Percentiles rank a stretch among this genome's conserved stretches.
Evolutionary conservation across 2,113 vertebrate species (phyloP).

Genomic region (Oryzias celebensis): DNA sequence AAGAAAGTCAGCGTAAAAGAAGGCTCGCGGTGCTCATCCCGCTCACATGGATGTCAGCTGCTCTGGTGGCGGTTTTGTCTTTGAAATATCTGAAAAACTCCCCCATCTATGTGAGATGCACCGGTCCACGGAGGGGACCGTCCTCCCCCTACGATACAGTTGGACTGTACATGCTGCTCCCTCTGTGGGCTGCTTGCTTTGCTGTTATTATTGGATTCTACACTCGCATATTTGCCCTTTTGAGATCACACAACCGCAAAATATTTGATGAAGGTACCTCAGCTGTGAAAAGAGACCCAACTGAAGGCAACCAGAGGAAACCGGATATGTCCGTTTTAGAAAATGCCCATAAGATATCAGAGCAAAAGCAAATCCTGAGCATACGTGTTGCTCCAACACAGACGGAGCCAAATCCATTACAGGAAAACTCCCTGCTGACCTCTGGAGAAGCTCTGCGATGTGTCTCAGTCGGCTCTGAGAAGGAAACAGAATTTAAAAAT

Average conservation of each 20-base stretch:
- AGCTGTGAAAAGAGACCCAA: conserved; percentile 10
- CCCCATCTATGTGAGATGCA: conserved; percentile 64
- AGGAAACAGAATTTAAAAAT: conserved; percentile 21
- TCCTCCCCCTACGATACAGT: conserved; percentile 65
- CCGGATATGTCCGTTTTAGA: conserved; percentile 7
- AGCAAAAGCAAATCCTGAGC: conserved; percentile 15
- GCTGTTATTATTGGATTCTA: conserved; percentile 73
- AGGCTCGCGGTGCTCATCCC: conserved; percentile 61
- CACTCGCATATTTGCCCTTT: conserved; percentile 66
- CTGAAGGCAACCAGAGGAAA: conserved; percentile 12
- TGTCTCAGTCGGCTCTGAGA: conserved; percentile 17
- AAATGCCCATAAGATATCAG: conserved; percentile 12
- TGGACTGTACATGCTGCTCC: conserved; percentile 73
- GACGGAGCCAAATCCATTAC: conserved; percentile 16
- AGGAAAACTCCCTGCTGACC: conserved; percentile 24
- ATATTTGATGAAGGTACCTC: conserved; percentile 74
- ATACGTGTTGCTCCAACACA: conserved; percentile 14
- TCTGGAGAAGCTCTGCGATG: conserved; percentile 5
- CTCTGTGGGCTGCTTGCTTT: conserved; percentile 74
- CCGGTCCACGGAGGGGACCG: conserved; percentile 23
- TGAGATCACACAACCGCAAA: conserved; percentile 73
- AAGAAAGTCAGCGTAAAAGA: conserved; percentile 48
- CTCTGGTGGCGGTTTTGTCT: conserved; percentile 60
- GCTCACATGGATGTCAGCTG: conserved; percentile 66
- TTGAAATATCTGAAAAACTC: conserved; percentile 61